These are phyloP conservation scores for Pelagia noctiluca DNA, from an alignment of 30 jellyfish, hydroid and myxozoan genomes.

Conservation along the genomic window DNA sequence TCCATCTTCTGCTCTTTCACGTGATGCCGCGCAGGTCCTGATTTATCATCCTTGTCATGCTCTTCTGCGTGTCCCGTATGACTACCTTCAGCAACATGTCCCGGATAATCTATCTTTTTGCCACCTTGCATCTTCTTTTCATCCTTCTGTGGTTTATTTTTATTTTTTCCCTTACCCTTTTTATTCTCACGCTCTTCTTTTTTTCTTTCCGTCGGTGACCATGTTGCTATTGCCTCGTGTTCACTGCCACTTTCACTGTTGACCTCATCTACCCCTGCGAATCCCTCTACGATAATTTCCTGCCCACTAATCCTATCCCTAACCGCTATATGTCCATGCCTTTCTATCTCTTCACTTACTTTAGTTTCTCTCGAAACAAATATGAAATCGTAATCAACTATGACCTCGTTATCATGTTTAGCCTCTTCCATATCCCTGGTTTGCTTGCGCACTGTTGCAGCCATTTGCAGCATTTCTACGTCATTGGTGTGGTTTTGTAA, in stretches of 20 bases:
- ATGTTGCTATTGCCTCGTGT: slow-evolving; percentile 42
- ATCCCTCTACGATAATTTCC: slow-evolving; percentile 24
- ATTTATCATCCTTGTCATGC: not conserved
- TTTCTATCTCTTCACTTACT: slow-evolving; percentile 59
- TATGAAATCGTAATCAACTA: slow-evolving; percentile 76
- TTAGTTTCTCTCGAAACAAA: slow-evolving; percentile 67
- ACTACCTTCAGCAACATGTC: not conserved
- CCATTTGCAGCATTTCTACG: slow-evolving; percentile 96
- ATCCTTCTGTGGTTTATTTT: not conserved
- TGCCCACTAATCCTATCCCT: slow-evolving; percentile 42
- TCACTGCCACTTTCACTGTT: not conserved
- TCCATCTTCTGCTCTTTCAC: too few species aligned
- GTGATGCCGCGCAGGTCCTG: not conserved
- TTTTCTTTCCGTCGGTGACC: slow-evolving; percentile 60
- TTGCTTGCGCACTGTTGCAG: slow-evolving; percentile 69
- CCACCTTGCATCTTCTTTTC: not conserved
- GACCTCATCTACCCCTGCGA: not conserved
- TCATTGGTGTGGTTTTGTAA: slow-evolving; percentile 78
- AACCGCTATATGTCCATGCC: slow-evolving; percentile 72
- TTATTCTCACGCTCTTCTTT: not conserved
- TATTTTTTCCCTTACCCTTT: slow-evolving; percentile 10
- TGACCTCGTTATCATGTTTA: slow-evolving; percentile 3
- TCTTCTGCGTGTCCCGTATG: not conserved
- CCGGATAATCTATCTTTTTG: not conserved
- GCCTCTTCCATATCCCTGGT: slow-evolving; percentile 64